Conservation (phyloP, 2,797 vertebrate species). For the Lacerta bilineata region DNA sequence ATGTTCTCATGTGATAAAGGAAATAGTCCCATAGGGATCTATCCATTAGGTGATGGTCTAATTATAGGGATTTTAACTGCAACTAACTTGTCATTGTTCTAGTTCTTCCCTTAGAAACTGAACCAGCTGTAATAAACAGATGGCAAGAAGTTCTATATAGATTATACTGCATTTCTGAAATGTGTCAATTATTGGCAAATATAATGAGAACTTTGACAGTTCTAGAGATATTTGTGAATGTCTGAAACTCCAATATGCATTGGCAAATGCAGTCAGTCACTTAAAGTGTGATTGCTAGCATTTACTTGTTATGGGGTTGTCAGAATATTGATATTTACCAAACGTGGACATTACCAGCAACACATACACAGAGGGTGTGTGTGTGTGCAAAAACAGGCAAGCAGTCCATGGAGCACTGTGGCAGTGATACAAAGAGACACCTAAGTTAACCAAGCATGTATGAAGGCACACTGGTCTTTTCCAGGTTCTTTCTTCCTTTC, state of each 20-base stretch:
- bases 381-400: not conserved
- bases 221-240: not conserved
- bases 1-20: not conserved
- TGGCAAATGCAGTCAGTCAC: not conserved
- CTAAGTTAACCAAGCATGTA: not conserved
- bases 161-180: not conserved
- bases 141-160: not conserved
- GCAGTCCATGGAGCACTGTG: not conserved
- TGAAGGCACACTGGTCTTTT: not conserved
- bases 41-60: not conserved
- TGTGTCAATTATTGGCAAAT: not conserved
- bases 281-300: not conserved
- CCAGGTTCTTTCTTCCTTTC: not conserved
- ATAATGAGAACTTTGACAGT: not conserved
- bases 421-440: not conserved
- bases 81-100: not conserved
- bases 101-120: not conserved
- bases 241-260: not conserved
- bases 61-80: not conserved
- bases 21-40: not conserved
- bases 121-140: not conserved
- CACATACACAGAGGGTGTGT: not conserved
- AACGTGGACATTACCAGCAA: not conserved
- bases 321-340: not conserved
- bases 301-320: not conserved